These are phyloP conservation scores for Anthoscopus minutus DNA, from an alignment of 2,113 vertebrate species.

Conservation along the genomic window DNA sequence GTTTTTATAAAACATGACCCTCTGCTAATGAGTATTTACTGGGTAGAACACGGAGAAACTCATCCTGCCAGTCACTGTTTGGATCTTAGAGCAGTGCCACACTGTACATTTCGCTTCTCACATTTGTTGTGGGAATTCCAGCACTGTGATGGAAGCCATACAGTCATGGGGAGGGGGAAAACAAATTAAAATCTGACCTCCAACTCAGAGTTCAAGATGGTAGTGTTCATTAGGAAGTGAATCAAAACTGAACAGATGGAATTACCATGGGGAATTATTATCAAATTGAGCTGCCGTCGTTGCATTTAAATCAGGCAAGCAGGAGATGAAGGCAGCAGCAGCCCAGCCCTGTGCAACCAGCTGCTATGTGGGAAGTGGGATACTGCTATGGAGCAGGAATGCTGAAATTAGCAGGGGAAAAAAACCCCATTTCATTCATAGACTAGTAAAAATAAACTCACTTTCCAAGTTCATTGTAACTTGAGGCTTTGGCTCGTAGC, in stretches of 20 bases:
- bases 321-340: background rate
- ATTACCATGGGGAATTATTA: background rate
- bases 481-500: background rate
- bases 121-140: background rate
- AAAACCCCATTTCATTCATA: rapidly evolving
- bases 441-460: background rate
- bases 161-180: background rate
- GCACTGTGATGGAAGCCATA: background rate
- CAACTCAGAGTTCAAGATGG: background rate
- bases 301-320: background rate
- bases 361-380: rapidly evolving
- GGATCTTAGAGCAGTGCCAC: background rate
- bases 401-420: background rate
- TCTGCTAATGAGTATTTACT: background rate
- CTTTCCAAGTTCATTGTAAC: background rate
- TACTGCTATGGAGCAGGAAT: background rate
- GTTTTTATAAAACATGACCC: background rate
- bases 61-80: background rate
- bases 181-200: background rate
- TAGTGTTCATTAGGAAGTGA: background rate
- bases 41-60: background rate
- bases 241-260: background rate
- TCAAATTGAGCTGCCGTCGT: background rate
- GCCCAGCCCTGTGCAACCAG: too few species aligned
- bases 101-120: background rate